Evolutionary conservation across 2,888 invertebrate species (phyloP).

Genomic region (Magallana nippona): DNA sequence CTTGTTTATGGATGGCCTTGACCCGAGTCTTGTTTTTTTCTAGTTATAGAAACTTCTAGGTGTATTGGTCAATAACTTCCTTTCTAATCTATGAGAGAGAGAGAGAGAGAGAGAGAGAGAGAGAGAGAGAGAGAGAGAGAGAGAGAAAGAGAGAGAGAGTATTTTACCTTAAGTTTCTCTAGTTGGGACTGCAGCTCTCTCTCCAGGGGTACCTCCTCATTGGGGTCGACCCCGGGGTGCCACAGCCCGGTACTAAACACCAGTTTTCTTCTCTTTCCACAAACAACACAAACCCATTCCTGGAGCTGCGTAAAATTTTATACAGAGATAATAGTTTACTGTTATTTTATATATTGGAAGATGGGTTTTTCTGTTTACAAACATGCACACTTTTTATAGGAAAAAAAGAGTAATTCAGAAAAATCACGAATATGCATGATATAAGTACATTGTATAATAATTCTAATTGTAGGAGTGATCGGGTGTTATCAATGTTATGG

Average conservation of each 20-base stretch:
- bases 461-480: no score
- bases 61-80: neutral
- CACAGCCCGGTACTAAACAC: conserved; percentile 77
- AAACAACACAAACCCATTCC: conserved; percentile 78
- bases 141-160: neutral
- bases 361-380: no score
- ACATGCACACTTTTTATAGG: no score
- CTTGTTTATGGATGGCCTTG: neutral
- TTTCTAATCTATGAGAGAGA: neutral
- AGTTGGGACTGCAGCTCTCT: conserved; percentile 61
- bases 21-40: neutral
- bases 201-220: conserved; percentile 67
- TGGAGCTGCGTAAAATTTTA: conserved; percentile 64
- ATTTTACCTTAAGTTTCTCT: conserved; percentile 47
- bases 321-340: neutral
- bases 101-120: conserved; percentile 19
- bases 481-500: no score
- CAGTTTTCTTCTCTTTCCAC: conserved; percentile 76
- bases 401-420: no score
- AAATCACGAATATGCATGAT: no score
- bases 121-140: conserved; percentile 39
- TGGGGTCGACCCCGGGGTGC: conserved; percentile 75
- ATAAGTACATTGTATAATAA: no score
- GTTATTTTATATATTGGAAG: no score
- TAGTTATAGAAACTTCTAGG: no score